Base-by-base conservation (phyloP, 2,113 vertebrate genomes). In the Anthoscopus minutus region DNA sequence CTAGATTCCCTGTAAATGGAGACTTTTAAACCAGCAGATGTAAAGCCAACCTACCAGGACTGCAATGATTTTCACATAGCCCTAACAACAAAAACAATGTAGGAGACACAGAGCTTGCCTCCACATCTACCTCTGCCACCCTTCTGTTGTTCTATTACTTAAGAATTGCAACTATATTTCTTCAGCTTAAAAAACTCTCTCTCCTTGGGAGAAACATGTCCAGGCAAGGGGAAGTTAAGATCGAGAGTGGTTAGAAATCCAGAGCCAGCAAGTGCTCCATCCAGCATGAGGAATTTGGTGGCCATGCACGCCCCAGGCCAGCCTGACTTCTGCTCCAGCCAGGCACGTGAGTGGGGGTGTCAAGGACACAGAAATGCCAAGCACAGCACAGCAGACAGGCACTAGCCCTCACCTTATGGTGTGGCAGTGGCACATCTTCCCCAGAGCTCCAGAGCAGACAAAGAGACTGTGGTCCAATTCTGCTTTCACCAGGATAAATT, bases 401-500 rank as follows among this genome's bases (percentile, higher is more conserved):
- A 1, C 56, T 31, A 6, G 0, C 44, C 66, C 57, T 72, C 67
- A 74, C 72, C 70, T 87, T 89, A 50, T 13, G 30, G 23, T 18
- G 60, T 11, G 45, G 61, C 40, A 80, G 33, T 21, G 72, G 54
- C 53, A 62, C 50, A 85, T 58, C 53, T 79, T 82, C 66, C 50
- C 14, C 33, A 91, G 50, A 87, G 74, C 66, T 42, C 62, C 4
- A 1, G 12, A 48, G 81, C 51, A 67, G 35, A 83, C 58, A 82
- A 77, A 73, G 61, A 44, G 81, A 42, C 45, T 50, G 66, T 86
- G 92, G 93, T 93, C 88, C 65, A 86, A 53, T 93, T 93, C 82
- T 88, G 77, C 86, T 90, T 83, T 88, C 9, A 31, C 53, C 0
- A 1, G 67, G 89, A 94, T 96, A 96, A 96, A 96, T 95, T 90